A percentile compares a stretch with the other conserved stretches of the same genome.
Evolutionary conservation across 64 coral and sea anemone species (phyloP).

Genomic region (Montipora cactus): DNA sequence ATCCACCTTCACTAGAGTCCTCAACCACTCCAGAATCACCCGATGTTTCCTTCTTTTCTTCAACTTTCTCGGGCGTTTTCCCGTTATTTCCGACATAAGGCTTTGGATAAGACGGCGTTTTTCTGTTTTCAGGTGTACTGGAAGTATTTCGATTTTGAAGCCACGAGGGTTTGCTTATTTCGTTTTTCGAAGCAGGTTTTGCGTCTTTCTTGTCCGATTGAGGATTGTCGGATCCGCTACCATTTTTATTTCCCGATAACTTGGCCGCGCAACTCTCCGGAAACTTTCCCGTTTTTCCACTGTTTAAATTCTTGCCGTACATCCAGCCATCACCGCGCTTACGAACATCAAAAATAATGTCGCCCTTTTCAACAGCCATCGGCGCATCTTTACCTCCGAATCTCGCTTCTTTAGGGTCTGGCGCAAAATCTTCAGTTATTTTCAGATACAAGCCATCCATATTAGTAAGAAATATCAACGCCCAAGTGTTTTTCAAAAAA

Average conservation of each 20-base stretch:
- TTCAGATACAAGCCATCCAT: constrained; percentile 94
- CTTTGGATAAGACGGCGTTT: constrained; percentile 54
- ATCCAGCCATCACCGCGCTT: constrained; percentile 90
- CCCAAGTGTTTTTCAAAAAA: not conserved
- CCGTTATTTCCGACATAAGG: constrained; percentile 54
- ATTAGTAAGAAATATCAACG: not conserved
- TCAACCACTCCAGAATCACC: constrained; percentile 72
- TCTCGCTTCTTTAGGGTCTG: constrained; percentile 50
- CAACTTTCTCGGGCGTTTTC: constrained; percentile 6
- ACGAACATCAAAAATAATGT: constrained; percentile 96
- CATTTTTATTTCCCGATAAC: constrained; percentile 65
- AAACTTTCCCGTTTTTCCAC: constrained; percentile 87
- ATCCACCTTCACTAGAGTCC: constrained; percentile 31
- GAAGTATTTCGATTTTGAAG: constrained; percentile 43
- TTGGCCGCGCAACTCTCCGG: constrained; percentile 84
- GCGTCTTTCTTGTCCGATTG: constrained; percentile 48
- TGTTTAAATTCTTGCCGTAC: constrained; percentile 90
- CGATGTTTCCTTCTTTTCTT: constrained; percentile 61
- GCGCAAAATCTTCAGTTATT: constrained; percentile 81
- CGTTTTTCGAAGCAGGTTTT: constrained; percentile 53
- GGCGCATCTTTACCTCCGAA: constrained; percentile 84
- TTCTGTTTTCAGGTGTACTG: not conserved
- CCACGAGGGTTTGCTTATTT: constrained; percentile 49
- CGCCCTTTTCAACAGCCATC: constrained; percentile 87
- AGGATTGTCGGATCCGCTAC: constrained; percentile 6